These are phyloP conservation scores for Gymnopithys bicolor DNA, from an alignment of 2,797 vertebrate species.

Conservation along the genomic window DNA sequence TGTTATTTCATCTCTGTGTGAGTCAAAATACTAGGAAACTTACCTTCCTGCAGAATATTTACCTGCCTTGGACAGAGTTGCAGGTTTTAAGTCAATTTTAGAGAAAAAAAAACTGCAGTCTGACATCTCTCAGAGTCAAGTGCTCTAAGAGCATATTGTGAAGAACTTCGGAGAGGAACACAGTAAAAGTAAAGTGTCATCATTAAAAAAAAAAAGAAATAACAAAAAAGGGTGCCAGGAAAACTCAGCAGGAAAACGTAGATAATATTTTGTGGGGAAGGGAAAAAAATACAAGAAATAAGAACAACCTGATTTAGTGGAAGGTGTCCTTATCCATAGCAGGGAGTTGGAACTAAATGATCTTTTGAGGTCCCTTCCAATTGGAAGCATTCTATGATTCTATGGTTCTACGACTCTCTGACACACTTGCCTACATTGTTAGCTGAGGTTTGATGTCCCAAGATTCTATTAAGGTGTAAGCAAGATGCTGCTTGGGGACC, in stretches of 20 bases:
- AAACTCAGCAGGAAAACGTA: neutral
- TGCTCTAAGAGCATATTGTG: neutral
- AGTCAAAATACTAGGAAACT: neutral
- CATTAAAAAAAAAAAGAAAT: neutral
- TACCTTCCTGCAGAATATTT: constrained; percentile 6
- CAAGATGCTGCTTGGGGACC: neutral
- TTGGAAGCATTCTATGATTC: neutral
- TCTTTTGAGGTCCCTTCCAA: neutral
- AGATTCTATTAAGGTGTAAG: neutral
- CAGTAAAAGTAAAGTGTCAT: neutral
- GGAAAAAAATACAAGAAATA: neutral
- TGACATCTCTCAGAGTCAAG: neutral
- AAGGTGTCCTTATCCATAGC: neutral
- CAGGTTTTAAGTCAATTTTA: neutral
- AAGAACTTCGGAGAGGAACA: neutral
- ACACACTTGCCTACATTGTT: neutral
- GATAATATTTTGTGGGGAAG: neutral
- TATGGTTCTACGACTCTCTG: neutral
- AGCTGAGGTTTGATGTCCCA: neutral
- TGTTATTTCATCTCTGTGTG: neutral
- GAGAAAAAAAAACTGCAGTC: neutral
- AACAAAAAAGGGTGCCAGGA: neutral
- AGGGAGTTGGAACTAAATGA: neutral
- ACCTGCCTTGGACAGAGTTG: neutral
- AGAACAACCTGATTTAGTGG: neutral